These are phyloP conservation scores for Odontophorus gujanensis DNA, from an alignment of 2,113 vertebrate species.

Conservation along the genomic window DNA sequence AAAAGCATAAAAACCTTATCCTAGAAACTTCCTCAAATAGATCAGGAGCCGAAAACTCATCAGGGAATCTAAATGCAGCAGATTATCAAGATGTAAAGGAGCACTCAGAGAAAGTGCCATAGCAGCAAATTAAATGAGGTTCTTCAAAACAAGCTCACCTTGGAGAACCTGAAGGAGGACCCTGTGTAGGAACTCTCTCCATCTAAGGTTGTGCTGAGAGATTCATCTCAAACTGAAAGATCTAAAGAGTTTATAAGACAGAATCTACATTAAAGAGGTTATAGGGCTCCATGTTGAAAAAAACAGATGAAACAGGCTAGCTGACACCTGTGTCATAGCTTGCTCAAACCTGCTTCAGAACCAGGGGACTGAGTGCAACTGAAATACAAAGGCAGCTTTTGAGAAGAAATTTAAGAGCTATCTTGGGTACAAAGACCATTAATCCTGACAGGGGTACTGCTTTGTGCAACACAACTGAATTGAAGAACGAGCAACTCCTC, in stretches of 20 bases:
- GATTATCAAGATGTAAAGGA: background rate
- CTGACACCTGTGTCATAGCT: rapidly evolving
- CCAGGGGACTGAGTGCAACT: background rate
- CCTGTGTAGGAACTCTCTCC: background rate
- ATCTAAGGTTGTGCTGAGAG: background rate
- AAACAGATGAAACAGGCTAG: background rate
- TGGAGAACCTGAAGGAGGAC: background rate
- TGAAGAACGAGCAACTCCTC: background rate
- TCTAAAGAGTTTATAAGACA: background rate
- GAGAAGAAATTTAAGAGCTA: background rate
- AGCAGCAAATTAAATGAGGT: background rate
- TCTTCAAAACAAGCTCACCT: background rate
- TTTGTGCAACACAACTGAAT: background rate
- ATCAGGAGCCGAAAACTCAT: background rate
- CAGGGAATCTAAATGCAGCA: background rate
- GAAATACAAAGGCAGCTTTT: background rate
- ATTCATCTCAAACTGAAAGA: background rate
- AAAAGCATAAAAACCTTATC: background rate
- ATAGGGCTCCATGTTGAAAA: background rate
- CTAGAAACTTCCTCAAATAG: background rate
- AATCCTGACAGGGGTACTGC: rapidly evolving
- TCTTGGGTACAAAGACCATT: background rate
- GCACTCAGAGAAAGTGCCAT: background rate
- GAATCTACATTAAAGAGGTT: background rate
- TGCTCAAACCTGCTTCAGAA: background rate